Conservation (phyloP, 1,140 invertebrate species). For the Metaphire vulgaris region DNA sequence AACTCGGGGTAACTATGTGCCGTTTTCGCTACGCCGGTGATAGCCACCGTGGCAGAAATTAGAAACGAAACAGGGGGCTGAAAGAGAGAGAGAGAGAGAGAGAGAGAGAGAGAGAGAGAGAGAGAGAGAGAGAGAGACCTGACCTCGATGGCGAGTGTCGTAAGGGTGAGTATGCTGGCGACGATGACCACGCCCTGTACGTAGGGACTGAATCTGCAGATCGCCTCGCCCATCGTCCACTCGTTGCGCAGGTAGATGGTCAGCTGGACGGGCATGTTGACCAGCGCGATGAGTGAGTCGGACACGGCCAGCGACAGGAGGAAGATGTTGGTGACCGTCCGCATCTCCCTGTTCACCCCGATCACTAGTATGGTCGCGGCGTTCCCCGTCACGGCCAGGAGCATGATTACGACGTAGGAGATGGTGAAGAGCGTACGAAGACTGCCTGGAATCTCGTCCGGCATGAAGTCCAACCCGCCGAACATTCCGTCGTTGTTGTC, state of each 20-base stretch:
- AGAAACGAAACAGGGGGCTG: too few relatives aligned
- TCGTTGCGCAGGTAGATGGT: conserved; percentile 25
- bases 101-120: too few relatives aligned
- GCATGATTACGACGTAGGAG: conserved; percentile 23
- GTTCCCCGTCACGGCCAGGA: conserved; percentile 30
- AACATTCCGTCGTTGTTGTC: too few relatives aligned
- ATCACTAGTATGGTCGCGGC: conserved; percentile 30
- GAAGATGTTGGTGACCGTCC: conserved; percentile 31
- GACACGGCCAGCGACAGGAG: conserved; percentile 30
- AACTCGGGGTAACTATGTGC: too few relatives aligned
- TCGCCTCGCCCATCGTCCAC: conserved; percentile 24
- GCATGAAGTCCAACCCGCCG: not conserved
- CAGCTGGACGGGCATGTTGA: conserved; percentile 28
- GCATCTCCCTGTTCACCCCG: conserved; percentile 22
- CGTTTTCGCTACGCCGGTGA: too few relatives aligned
- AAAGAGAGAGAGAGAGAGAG: too few relatives aligned
- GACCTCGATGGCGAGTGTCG: conserved; percentile 3
- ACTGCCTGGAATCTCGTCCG: not conserved
- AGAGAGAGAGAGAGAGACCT: too few relatives aligned
- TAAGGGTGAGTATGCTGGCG: conserved; percentile 4
- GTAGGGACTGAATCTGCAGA: conserved; percentile 8
- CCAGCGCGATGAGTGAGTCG: conserved; percentile 26
- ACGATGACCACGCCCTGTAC: conserved; percentile 8
- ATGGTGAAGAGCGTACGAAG: conserved; percentile 5
- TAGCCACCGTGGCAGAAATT: too few relatives aligned